Evolutionary conservation across 2,888 invertebrate species (phyloP).

Genomic region (Dynastes maya): DNA sequence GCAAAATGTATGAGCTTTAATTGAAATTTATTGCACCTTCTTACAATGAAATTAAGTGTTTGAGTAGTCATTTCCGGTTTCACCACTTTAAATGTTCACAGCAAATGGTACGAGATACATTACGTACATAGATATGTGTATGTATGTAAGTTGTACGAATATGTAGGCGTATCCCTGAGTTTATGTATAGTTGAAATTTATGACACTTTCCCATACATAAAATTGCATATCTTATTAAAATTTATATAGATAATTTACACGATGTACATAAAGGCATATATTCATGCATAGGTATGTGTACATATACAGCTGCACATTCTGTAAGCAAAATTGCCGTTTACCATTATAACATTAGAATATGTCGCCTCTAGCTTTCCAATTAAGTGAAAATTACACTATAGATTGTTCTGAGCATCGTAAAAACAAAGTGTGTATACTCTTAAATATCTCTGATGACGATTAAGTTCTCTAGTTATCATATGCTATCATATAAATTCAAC

Average conservation of each 20-base stretch:
- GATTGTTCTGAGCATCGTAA: background rate
- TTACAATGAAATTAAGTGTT: too few relatives aligned
- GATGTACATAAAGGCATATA: background rate
- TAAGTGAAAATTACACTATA: constrained; percentile 28
- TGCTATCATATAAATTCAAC: background rate
- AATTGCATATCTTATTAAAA: constrained; percentile 14
- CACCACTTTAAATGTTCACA: too few relatives aligned
- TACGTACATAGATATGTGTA: too few relatives aligned
- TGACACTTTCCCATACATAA: constrained; percentile 10
- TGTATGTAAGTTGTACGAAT: too few relatives aligned
- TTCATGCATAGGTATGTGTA: background rate
- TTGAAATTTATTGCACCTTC: too few relatives aligned
- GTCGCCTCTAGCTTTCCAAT: constrained; percentile 36
- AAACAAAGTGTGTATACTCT: background rate
- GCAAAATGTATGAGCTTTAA: too few relatives aligned
- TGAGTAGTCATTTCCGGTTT: too few relatives aligned
- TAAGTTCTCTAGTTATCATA: constrained; percentile 4
- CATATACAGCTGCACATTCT: background rate
- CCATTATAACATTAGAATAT: constrained; percentile 32
- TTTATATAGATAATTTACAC: constrained; percentile 18
- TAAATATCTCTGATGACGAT: background rate
- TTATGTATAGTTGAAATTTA: constrained; percentile 16
- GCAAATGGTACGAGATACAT: too few relatives aligned
- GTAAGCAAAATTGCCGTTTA: constrained; percentile 4
- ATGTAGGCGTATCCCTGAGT: constrained; percentile 1